Evolutionary conservation across 2,888 invertebrate species (phyloP).

Genomic region (Rhodophaea formosa): DNA sequence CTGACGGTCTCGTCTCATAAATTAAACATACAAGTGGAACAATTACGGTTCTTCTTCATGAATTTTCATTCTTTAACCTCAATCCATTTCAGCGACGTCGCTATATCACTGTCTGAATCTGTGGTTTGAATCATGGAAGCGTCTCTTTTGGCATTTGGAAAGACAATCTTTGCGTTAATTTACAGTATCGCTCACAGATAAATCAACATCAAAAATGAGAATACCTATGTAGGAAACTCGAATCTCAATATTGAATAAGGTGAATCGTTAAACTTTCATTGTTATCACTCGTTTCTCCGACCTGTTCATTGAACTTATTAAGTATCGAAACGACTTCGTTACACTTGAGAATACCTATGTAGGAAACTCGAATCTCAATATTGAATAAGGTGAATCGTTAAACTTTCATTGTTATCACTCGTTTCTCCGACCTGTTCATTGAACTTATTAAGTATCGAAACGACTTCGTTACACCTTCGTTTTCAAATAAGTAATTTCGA

Average conservation of each 20-base stretch:
- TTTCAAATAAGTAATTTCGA: no score
- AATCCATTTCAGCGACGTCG: neutral
- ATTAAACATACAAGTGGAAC: constrained; percentile 4
- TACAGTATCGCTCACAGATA: neutral
- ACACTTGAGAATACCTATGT: neutral
- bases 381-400: neutral
- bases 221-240: neutral
- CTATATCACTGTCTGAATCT: neutral
- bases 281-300: neutral
- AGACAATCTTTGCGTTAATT: neutral
- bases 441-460: no score
- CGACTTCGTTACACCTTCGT: no score
- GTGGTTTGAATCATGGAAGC: neutral
- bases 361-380: neutral
- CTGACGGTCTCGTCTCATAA: neutral
- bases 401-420: neutral
- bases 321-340: no score
- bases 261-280: neutral
- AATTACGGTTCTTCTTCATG: constrained; percentile 4
- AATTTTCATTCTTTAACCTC: constrained; percentile 13
- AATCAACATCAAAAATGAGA: neutral
- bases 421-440: neutral
- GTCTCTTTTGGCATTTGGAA: neutral
- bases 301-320: neutral
- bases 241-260: neutral